Evolutionary conservation across 2,113 vertebrate genomes (phyloP), one percentile per base, ranked within the genome.

Genomic region (Anoura caudifer): DNA sequence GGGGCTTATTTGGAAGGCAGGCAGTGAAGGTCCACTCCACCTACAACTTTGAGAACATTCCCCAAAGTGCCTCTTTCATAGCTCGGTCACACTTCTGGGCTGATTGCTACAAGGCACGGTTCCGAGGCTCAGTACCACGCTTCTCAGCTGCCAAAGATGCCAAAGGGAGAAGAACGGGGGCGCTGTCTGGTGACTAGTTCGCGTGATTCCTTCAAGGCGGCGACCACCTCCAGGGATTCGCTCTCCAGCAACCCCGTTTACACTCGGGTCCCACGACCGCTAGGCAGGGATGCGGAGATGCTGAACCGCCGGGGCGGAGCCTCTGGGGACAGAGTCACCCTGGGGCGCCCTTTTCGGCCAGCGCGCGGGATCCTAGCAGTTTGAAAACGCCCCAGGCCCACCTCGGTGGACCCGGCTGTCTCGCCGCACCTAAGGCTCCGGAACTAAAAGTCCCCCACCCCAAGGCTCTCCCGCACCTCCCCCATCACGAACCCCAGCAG

Each of bases 171-270:
- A 96, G 94, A 91, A 94, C 76, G 96, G 95, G 96, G 96, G 97
- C 96, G 97, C 95, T 97, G 96, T 96, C 96, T 92, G 90, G 96
- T 70, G 95, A 86, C 91, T 63, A 31, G 67, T 84, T 63, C 19
- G 81, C 79, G 2, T 7, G 95, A 91, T 92, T 95, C 85, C 90
- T 95, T 81, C 95, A 9, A 82, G 84, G 80, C 85, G 63, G 85
- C 36, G 77, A 96, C 96, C 94, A 86, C 95, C 96, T 94, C 92
- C 92, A 19, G 80, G 84, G 87, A 79, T 70, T 73, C 59, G n/a
- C 54, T 87, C 96, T 88, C 59, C 83, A 15, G 69, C 85, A n/a
- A 15, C 9, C 77, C 86, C 36, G 10, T 19, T 43, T 12, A 11
- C 12, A 20, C 80, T 65, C 10, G 8, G n/a, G 90, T 96, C 92